Evolutionary conservation across 2,797 vertebrate species (phyloP), one percentile per base, ranked within the genome.

Genomic region (Lepus oiostolus): DNA sequence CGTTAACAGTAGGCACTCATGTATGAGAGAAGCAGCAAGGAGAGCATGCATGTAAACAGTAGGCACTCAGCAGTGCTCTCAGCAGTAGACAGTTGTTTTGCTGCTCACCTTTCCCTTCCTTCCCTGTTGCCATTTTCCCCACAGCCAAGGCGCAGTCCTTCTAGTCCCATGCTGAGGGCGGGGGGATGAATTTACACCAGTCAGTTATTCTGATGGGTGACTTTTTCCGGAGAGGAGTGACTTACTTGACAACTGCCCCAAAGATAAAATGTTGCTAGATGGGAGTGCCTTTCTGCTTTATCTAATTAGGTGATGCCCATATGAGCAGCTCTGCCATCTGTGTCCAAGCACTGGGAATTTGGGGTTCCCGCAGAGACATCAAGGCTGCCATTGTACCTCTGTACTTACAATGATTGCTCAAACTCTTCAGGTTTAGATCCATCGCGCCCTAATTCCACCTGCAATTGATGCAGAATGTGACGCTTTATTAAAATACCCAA

Each of bases 271-370:
- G 5, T 42, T 94, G 9, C 8, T 60, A 24, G 62, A 35, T 67
- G 62, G 70, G 50, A 88, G 60, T 75, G 26, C n/a, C 35, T 82
- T 90, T 8, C 30, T 50, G 82, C 28, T 52, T 91, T 32, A 81
- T 70, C 32, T n/a, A 32, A 30, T 30, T 74, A 71, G 24, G 7
- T 81, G 77, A 86, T 17, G 22, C 28, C 32, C 80, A 13, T 22
- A 47, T 28, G 9, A 68, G 10, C 52, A 79, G 42, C 30, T 60
- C 35, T 63, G 35, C 9, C 67, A 2, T 13, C 35, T 62, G 9
- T 11, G 89, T 84, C 79, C 77, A 58, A 85, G 14, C 83, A 60
- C 52, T 80, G 42, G 32, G 52, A 32, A 74, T 85, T 62, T 93
- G 38, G 22, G 8, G 3, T 76, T 90, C 32, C 68, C 30, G 77